Conservation (phyloP, 2,888 invertebrate species). For the Venusia cambrica region DNA sequence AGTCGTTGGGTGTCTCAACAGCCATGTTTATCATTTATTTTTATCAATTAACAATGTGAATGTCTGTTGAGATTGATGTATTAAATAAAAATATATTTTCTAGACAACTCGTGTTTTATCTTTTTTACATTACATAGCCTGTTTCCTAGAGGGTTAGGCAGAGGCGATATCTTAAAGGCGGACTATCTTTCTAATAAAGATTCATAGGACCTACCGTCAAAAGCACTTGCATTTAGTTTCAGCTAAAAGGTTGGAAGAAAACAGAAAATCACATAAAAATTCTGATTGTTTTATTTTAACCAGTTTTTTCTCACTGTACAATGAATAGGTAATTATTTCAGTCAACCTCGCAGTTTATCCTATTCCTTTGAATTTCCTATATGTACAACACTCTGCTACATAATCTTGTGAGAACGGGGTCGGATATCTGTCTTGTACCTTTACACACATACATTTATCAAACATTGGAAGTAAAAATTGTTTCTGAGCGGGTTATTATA, state of each 20-base stretch:
- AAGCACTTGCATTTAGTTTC: no score
- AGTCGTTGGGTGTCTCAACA: slow-evolving; percentile 43
- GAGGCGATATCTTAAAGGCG: no score
- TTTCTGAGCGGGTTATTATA: no score
- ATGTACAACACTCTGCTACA: slow-evolving; percentile 51
- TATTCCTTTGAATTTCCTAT: slow-evolving; percentile 50
- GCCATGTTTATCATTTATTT: slow-evolving; percentile 55
- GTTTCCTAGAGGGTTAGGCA: no score
- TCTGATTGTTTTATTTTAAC: slow-evolving; percentile 67
- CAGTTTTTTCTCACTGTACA: slow-evolving; percentile 53
- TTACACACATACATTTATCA: slow-evolving; percentile 37
- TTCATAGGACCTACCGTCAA: no score
- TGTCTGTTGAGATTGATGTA: slow-evolving; percentile 77
- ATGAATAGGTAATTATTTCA: slow-evolving; percentile 37
- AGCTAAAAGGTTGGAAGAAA: slow-evolving; percentile 28
- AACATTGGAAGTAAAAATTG: slow-evolving; percentile 1
- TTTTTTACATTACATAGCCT: slow-evolving; percentile 31
- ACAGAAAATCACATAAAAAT: slow-evolving; percentile 62
- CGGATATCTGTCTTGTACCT: slow-evolving; percentile 7
- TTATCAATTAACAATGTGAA: slow-evolving; percentile 62
- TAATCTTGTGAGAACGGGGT: slow-evolving; percentile 37
- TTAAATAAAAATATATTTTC: slow-evolving; percentile 78
- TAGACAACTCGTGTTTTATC: slow-evolving; percentile 51
- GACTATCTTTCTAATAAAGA: no score
- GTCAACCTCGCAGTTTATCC: slow-evolving; percentile 33